Evolutionary conservation across 2,888 invertebrate species (phyloP).

Genomic region (Pherbina coryleti): DNA sequence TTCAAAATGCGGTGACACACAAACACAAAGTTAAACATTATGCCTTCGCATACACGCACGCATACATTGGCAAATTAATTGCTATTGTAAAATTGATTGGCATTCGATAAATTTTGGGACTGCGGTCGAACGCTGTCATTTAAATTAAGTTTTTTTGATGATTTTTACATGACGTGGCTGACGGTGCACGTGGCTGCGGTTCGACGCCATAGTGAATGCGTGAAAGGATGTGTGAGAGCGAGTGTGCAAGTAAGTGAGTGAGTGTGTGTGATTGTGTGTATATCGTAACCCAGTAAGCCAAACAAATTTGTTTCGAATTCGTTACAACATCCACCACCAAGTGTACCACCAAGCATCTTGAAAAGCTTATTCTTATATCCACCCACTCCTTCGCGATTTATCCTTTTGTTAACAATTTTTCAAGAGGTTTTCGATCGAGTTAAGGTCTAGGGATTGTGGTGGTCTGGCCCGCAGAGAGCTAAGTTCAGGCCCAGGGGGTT

Average conservation of each 20-base stretch:
- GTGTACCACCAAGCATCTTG: no score
- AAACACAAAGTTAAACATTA: background rate
- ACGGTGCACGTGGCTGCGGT: slow-evolving; percentile 27
- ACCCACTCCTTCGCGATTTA: no score
- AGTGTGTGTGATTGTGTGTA: background rate
- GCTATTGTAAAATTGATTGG: slow-evolving; percentile 33
- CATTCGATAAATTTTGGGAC: slow-evolving; percentile 33
- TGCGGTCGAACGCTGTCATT: slow-evolving; percentile 22
- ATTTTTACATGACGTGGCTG: slow-evolving; percentile 2
- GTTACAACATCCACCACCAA: no score
- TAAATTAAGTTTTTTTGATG: slow-evolving; percentile 26
- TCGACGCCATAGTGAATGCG: background rate
- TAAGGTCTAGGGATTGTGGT: no score
- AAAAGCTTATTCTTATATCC: no score
- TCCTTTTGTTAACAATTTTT: no score
- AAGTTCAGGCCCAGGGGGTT: no score
- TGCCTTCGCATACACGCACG: background rate
- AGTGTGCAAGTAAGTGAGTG: background rate
- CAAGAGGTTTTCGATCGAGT: no score
- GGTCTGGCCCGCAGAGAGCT: no score
- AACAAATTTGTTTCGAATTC: no score
- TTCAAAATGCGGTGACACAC: background rate
- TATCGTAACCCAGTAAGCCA: no score
- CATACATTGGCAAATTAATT: slow-evolving; percentile 23
- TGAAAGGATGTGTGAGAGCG: background rate